phyloP scores from a whole-genome alignment of 2,888 invertebrate genomes.

The Aphelenchoides bicaudatus region DNA sequence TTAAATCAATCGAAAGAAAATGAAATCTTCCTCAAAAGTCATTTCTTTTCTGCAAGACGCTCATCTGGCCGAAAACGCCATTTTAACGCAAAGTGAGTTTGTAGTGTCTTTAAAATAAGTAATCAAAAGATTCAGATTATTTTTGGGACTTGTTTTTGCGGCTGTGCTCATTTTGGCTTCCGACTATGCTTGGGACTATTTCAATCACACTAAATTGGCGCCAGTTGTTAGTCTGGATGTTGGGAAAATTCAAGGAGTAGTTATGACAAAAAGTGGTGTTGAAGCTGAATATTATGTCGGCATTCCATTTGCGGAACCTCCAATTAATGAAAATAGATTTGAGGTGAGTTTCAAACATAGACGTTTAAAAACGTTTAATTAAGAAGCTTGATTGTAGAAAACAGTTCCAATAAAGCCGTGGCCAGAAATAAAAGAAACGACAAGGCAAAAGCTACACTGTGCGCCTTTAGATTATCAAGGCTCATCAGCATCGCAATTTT shows the following conservation, averaged over 20 bases:
- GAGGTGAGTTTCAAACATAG: conserved; percentile 13
- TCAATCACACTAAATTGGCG: neutral
- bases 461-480: conserved; percentile 5
- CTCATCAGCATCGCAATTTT: conserved; percentile 22
- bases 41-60: too few species aligned
- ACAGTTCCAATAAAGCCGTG: conserved; percentile 29
- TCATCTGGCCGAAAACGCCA: too few species aligned
- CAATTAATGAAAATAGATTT: conserved; percentile 18
- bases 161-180: too few species aligned
- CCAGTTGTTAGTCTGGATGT: conserved; percentile 13
- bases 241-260: conserved; percentile 15
- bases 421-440: conserved; percentile 15
- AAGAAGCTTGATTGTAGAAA: conserved; percentile 33
- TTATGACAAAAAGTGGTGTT: neutral
- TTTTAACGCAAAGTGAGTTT: too few species aligned
- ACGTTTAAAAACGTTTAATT: too few species aligned
- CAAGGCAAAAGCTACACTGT: conserved; percentile 1
- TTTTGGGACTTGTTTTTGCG: too few species aligned
- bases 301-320: conserved; percentile 22
- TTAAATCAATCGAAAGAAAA: conserved; percentile 6
- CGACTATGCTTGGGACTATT: neutral
- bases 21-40: too few species aligned
- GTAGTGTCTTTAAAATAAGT: too few species aligned
- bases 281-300: conserved; percentile 14
- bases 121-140: too few species aligned